These are phyloP conservation scores for Stegodyphus dumicola DNA, from an alignment of 1,140 invertebrate species.

Conservation along the genomic window DNA sequence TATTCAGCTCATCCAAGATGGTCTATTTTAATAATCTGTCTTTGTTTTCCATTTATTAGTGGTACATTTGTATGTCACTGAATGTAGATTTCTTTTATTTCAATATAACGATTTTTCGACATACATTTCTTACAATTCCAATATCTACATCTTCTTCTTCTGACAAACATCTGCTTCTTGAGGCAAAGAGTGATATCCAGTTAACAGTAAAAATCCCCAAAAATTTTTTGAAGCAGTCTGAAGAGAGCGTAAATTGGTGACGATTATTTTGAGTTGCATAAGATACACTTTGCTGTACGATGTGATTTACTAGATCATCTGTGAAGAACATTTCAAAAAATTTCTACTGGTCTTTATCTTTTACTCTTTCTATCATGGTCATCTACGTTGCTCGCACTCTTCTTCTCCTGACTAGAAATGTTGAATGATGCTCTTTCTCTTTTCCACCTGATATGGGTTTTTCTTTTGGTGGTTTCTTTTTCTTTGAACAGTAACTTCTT, in stretches of 20 bases:
- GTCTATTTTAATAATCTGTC: too few species aligned
- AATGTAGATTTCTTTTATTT: background rate
- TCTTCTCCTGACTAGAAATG: background rate
- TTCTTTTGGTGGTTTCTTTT: too few species aligned
- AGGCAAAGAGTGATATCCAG: too few species aligned
- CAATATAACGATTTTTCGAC: background rate
- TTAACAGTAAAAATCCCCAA: background rate
- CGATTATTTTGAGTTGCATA: background rate
- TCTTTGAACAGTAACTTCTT: too few species aligned
- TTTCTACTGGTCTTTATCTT: too few species aligned
- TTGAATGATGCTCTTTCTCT: conserved; percentile 29
- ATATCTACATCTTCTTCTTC: too few species aligned
- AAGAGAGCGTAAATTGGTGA: background rate
- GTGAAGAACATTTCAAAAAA: background rate
- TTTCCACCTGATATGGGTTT: conserved; percentile 19
- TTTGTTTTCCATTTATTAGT: too few species aligned
- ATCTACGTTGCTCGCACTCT: too few species aligned
- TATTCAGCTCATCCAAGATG: background rate
- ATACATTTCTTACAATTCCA: background rate
- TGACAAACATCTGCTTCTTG: too few species aligned
- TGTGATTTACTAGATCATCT: background rate
- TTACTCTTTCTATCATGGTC: too few species aligned
- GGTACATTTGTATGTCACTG: too few species aligned
- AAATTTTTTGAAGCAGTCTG: background rate
- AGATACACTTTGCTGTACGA: background rate